Base-by-base conservation (phyloP, 2,113 vertebrate genomes). In the Lepidothrix coronata region DNA sequence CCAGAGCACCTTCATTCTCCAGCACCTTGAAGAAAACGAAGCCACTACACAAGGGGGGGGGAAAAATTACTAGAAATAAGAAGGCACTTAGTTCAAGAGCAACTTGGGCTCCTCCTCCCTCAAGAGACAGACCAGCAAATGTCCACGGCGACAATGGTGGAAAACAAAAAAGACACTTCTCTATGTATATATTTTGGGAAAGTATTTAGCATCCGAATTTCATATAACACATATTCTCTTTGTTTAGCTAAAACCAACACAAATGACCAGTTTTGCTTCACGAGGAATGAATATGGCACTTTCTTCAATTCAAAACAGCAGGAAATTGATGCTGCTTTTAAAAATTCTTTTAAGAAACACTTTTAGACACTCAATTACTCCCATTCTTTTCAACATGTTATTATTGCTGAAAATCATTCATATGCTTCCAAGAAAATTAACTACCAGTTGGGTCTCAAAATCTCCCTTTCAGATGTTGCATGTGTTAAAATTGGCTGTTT, bases 391-490 rank as follows among this genome's bases (percentile, higher is more conserved):
- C 58, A 75, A 75, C 23, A 12, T 61, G 58, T 66, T 72, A 91
- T 96, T 96, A 94, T 57, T 84, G 28, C 62, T 92, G 58, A 93
- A 96, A 94, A 87, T 76, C 2, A 94, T 95, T 96, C 77, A 79
- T 61, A 25, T 22, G 75, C 61, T 92, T 97, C 88, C 95, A 94
- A 84, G 78, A 92, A 89, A 95, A 92, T 89, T 63, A 96, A 91
- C 74, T 82, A 65, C 31, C 70, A 61, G 46, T 84, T 89, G 73
- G 51, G 48, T 76, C 33, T 85, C 51, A 66, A 79, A 96, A 66
- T 52, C 35, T 51, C 58, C 59, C 44, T 89, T 87, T 90, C 51
- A 97, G 84, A 83, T 74, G 62, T 25, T 65, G 68, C 72, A 74
- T 83, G 35, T 87, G 22, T 67, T 84, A 85, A 97, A 95, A 88